Evolutionary conservation across 30 jellyfish, hydroid and myxozoan genomes (phyloP), one percentile per base, ranked within the genome.

Genomic region (Thelohanellus kitauei): DNA sequence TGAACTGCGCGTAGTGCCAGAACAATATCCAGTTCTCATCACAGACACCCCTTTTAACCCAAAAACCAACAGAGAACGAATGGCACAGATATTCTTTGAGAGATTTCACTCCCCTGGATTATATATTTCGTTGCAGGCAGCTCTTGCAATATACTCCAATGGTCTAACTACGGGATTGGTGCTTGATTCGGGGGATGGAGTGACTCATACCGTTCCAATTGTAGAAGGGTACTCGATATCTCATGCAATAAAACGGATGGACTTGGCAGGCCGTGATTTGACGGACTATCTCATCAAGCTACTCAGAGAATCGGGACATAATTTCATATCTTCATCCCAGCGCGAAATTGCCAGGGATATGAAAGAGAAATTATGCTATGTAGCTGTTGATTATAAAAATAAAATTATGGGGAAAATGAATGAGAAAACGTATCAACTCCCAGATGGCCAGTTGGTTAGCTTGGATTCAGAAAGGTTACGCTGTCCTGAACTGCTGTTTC

Each of bases 181-280:
- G 3, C 35, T 67, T 12, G 90, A 67, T 55, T 43, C 60, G 22
- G 90, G 90, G 3, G 90, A 67, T 41, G 66, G 80, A 17, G 85
- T 67, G 15, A 44, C 85, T 3, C 67, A 67, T 19, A 38, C 47
- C 22, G 80, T 54, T 20, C 90, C 90, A 1, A 85, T 67, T 0
- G 52, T 52, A 24, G 90, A 67, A 11, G 90, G 90, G 42, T 60
- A 51, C 51, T 66, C 78, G 2, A 22, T 67, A 14, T 67, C 82
- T 12, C 83, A 53, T 42, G 83, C 85, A 2, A 43, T 62, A 1
- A 48, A 60, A 31, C 14, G 67, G 29, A 32, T 58, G 0, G 63
- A 67, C 31, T 21, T 68, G 9, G 83, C 84, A 27, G 86, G 86
- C 9, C 40, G 69, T n/a, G 69, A 59, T 31, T 24, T 54, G 21